These are phyloP conservation scores for Drosophila baimaii DNA, from an alignment of 1,140 invertebrate genomes.

Conservation along the genomic window DNA sequence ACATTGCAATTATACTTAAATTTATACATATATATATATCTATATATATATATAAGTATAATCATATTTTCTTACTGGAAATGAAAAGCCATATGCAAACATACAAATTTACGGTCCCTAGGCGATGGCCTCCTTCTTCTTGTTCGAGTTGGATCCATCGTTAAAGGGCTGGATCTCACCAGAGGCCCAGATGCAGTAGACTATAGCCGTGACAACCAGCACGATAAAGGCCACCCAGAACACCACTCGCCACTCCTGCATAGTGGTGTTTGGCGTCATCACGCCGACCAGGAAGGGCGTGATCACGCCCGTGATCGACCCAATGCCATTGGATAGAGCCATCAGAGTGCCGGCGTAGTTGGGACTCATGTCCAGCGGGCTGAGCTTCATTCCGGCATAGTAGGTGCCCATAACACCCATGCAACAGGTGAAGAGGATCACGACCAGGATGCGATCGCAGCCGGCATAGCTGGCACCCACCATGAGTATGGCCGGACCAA, in stretches of 20 bases:
- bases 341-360: slow-evolving; percentile 91
- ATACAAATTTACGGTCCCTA: too few relatives aligned
- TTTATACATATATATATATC: too few relatives aligned
- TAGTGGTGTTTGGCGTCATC: slow-evolving; percentile 87
- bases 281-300: slow-evolving; percentile 90
- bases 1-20: too few relatives aligned
- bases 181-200: slow-evolving; percentile 36
- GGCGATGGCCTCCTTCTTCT: too few relatives aligned
- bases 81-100: too few relatives aligned
- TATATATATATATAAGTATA: too few relatives aligned
- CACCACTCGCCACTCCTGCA: slow-evolving; percentile 20
- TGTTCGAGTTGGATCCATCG: slow-evolving; percentile 31
- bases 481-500: slow-evolving; percentile 46
- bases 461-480: slow-evolving; percentile 56
- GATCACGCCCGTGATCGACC: slow-evolving; percentile 90
- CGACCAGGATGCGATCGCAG: slow-evolving; percentile 37
- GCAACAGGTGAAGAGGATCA: slow-evolving; percentile 38
- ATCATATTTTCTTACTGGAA: too few relatives aligned
- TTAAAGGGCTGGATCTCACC: slow-evolving; percentile 22
- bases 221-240: slow-evolving; percentile 39
- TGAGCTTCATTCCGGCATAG: slow-evolving; percentile 89
- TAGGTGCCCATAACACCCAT: slow-evolving; percentile 88
- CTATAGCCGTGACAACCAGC: slow-evolving; percentile 7
- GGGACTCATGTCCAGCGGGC: slow-evolving; percentile 91
- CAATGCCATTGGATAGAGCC: slow-evolving; percentile 91